Evolutionary conservation across 2,888 invertebrate species (phyloP), one percentile per base, ranked within the genome.

Genomic region (Chorisops tibialis): DNA sequence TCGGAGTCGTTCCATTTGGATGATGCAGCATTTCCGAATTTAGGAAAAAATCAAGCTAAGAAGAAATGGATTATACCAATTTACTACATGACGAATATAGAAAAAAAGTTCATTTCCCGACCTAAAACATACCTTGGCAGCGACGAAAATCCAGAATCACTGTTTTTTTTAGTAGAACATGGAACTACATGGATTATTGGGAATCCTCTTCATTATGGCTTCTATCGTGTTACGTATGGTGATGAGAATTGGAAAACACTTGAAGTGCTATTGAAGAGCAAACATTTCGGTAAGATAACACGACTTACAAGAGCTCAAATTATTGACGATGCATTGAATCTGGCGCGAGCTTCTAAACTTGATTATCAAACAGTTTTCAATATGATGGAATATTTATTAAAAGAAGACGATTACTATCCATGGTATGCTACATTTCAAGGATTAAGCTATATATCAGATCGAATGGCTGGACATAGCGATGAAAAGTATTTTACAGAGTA

Each of bases 261-360:
- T 41, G 73, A 74, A 2, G 60, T 74, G 2, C 81, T 80, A 22
- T 71, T 85, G 7, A 76, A 78, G n/a, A 72, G 71, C 1, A 76
- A 49, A 22, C 4, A 76, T 18, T 80, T 81, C 37, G 63, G 67
- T 1, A 72, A 59, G 1, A 87, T 91, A 56, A 81, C 87, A 66
- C 82, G 83, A 47, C 75, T 85, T 11, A 90, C 90, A 74, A 81
- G 87, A 68, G 91, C 90, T 4, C 91, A 93, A 78, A 81, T 88
- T 21, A 83, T 95, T 12, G 89, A 94, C 70, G 95, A 96, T 74
- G 81, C 87, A 1, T 81, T 89, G 68, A 86, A 86, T 74, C 81
- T 88, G 62, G 91, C 89, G 14, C 82, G 87, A 51, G 82, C 85
- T 14, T 83, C 84, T 2, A 69, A 82, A 19, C 77, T 88, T 64